Evolutionary conservation across 2,797 vertebrate genomes (phyloP), one percentile per base, ranked within the genome.

Genomic region (Enteromius fasciolatus): DNA sequence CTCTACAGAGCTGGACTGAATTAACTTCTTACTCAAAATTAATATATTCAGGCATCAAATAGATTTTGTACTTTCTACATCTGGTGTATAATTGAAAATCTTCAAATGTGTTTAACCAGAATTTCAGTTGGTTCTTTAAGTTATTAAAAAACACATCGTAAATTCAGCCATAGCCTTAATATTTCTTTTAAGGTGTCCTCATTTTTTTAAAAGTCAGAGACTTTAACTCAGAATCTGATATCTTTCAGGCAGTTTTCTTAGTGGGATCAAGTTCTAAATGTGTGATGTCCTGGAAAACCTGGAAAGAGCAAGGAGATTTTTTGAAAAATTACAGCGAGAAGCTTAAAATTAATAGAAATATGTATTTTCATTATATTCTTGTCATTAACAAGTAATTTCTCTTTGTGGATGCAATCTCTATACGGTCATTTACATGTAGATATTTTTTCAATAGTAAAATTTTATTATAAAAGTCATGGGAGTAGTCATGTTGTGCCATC

Each of bases 41-140:
- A 52, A 73, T 33, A 52, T 52, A 73, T 73, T 52, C 28, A 12
- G 25, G 69, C 25, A 33, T 50, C 28, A 69, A 69, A 50, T 18
- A 33, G 18, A 52, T 73, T 72, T 72, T 18, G 48, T 20, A 31
- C 25, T 72, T 10, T 50, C 15, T 72, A 48, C 39, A 28, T 48
- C 4, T 31, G 4, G 48, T 18, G 17, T 31, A 28, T 48, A 28
- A 28, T 48, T 48, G 1, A 28, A 48, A 17, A 10, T 5, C 25
- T 10, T 72, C 25, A 33, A 33, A 72, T 50, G 23, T 3, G 5
- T 48, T 50, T 20, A 20, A 20, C 52, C 17, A 72, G 44, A 48
- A 72, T 4, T 9, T 72, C 69, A 18, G 12, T 41, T 44, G 39
- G n/a, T 23, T 14, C 23, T 25, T 17, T 69, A 69, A 23, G 23